These are phyloP conservation scores for Syngnathus typhle DNA, from an alignment of 2,113 vertebrate species.

Conservation along the genomic window DNA sequence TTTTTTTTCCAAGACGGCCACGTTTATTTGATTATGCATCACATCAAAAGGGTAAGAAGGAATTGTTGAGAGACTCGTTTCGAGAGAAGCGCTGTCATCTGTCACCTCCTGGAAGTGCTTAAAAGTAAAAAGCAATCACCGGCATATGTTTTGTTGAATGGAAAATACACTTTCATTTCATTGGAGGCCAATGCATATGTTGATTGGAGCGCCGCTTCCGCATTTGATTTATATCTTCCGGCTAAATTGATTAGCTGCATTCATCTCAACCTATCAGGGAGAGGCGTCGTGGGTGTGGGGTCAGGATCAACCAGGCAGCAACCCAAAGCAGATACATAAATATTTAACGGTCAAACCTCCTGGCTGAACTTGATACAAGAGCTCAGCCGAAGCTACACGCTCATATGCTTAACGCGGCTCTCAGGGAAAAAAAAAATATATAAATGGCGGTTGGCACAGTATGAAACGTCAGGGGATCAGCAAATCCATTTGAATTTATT, in stretches of 20 bases:
- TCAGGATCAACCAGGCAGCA: background rate
- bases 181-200: slow-evolving; percentile 7
- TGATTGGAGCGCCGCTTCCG: slow-evolving; percentile 17
- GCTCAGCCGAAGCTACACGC: background rate
- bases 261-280: slow-evolving; percentile 15
- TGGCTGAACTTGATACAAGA: background rate
- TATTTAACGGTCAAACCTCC: background rate
- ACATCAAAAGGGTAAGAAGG: background rate
- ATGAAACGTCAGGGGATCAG: background rate
- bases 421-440: background rate
- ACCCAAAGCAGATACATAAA: slow-evolving; percentile 1
- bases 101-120: slow-evolving; percentile 12
- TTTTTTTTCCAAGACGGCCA: background rate
- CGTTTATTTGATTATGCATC: slow-evolving; percentile 5
- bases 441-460: background rate
- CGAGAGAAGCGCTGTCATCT: background rate
- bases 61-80: background rate
- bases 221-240: slow-evolving; percentile 32
- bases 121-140: slow-evolving; percentile 22
- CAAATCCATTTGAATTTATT: background rate
- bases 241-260: slow-evolving; percentile 26
- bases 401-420: background rate
- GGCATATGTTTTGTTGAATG: slow-evolving; percentile 22
- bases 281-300: background rate
- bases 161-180: slow-evolving; percentile 28